These are phyloP conservation scores for Chrysolina oricalcia DNA, from an alignment of 2,888 invertebrate genomes.

Conservation along the genomic window DNA sequence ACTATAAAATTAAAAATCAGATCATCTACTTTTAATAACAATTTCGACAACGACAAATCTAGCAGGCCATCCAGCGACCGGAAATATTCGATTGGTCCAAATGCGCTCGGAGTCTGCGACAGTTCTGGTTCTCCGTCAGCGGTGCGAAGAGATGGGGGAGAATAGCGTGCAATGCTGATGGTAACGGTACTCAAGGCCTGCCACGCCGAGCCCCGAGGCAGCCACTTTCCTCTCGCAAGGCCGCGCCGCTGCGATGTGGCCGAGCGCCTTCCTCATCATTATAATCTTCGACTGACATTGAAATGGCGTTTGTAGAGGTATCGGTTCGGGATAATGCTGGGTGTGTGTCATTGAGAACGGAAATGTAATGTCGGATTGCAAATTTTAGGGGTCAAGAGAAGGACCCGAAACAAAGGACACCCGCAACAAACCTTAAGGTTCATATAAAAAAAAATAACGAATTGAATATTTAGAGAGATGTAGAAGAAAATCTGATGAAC, in stretches of 20 bases:
- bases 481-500: no score
- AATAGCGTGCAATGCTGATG: conserved; percentile 56
- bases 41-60: not conserved
- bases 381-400: not conserved
- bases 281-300: conserved; percentile 42
- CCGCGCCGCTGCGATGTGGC: conserved; percentile 56
- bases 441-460: no score
- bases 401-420: no score
- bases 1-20: no score
- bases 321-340: conserved; percentile 5
- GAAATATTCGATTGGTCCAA: not conserved
- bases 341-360: conserved; percentile 4
- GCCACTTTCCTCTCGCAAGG: conserved; percentile 66
- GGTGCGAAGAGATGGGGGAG: conserved; percentile 30
- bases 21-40: no score
- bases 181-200: conserved; percentile 68
- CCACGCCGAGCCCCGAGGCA: conserved; percentile 63
- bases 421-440: no score
- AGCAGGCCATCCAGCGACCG: not conserved
- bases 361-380: not conserved
- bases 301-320: conserved; percentile 27
- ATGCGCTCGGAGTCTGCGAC: not conserved
- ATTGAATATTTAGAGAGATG: no score
- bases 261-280: conserved; percentile 54
- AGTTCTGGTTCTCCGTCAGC: not conserved